Base-by-base conservation (phyloP, 2,113 vertebrate genomes). In the Ptilonorhynchus violaceus region DNA sequence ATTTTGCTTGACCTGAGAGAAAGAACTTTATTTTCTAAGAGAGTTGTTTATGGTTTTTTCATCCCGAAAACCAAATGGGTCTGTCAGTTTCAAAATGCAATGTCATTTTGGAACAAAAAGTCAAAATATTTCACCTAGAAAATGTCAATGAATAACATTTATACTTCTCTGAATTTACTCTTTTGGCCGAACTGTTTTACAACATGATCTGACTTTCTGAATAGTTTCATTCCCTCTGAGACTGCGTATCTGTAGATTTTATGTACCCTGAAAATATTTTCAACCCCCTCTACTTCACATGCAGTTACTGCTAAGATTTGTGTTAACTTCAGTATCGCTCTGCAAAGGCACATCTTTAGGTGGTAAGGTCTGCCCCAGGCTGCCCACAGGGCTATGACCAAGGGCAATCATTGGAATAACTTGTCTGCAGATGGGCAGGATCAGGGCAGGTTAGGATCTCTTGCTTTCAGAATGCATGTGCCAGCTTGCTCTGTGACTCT, bases 121-220 rank as follows among this genome's bases (percentile, higher is more conserved):
- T 95, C 96, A 96, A 96, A 96, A 92, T 96, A 91, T 96, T 96
- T 94, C 93, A 88, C 87, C 81, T 94, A 88, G 89, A 91, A 97
- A 96, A 97, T 96, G 92, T 95, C 95, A 94, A 0, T 62, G 87
- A 91, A 82, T 96, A 95, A 89, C 93, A 96, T 97, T 95, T 93
- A 76, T 91, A 95, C 66, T 89, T 85, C 84, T 91, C 84, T 60
- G 62, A 47, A 87, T 87, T 85, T 94, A 82, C 31, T 88, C 63
- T 60, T 94, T 92, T 64, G 92, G 89, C 77, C 87, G 53, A 88
- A 88, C 41, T 72, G n/a, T 74, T 93, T 84, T 86, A 78, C 77
- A 87, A n/a, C 44, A 75, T 42, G 62, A 52, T 76, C 87, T 88
- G 89, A 82, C 84, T 92, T 93, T 76, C 53, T 52, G 74, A 95